A percentile compares a stretch with the other conserved stretches of the same genome.
phyloP scores from a whole-genome alignment of 2,888 invertebrate genomes.

The Vanessa cardui region DNA sequence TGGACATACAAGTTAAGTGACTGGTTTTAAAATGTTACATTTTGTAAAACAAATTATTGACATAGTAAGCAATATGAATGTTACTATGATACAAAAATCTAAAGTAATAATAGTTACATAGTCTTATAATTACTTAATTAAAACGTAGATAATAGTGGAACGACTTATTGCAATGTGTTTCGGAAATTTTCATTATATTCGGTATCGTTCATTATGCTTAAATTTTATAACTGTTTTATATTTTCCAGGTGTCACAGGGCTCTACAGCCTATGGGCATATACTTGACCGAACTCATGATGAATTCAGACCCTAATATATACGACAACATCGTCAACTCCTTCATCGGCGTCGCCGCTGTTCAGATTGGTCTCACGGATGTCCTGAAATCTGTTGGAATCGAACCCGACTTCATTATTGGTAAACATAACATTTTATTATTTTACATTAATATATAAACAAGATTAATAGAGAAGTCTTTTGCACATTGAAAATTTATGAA shows the following conservation, averaged over 20 bases:
- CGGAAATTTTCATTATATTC: background rate
- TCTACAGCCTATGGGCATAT: conserved; percentile 84
- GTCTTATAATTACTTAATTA: too few relatives aligned
- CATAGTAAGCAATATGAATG: too few relatives aligned
- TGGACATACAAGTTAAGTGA: too few relatives aligned
- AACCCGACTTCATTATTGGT: conserved; percentile 35
- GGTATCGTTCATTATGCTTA: background rate
- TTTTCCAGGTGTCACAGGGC: conserved; percentile 68
- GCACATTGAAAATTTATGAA: too few relatives aligned
- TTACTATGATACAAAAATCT: too few relatives aligned
- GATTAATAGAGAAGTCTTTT: too few relatives aligned
- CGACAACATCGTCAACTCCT: conserved; percentile 86
- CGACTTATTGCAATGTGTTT: too few relatives aligned
- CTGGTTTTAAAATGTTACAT: too few relatives aligned
- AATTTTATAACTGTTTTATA: background rate
- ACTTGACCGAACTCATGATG: conserved; percentile 74
- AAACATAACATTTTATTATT: too few relatives aligned
- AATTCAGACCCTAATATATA: conserved; percentile 81
- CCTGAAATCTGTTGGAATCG: conserved; percentile 22
- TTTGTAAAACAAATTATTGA: too few relatives aligned
- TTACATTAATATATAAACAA: too few relatives aligned
- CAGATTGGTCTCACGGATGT: conserved; percentile 34
- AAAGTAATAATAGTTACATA: too few relatives aligned
- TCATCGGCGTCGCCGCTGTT: conserved; percentile 86
- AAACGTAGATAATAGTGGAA: background rate